Evolutionary conservation across 2,888 invertebrate species (phyloP).

Genomic region (Meliscaeva auricollis): DNA sequence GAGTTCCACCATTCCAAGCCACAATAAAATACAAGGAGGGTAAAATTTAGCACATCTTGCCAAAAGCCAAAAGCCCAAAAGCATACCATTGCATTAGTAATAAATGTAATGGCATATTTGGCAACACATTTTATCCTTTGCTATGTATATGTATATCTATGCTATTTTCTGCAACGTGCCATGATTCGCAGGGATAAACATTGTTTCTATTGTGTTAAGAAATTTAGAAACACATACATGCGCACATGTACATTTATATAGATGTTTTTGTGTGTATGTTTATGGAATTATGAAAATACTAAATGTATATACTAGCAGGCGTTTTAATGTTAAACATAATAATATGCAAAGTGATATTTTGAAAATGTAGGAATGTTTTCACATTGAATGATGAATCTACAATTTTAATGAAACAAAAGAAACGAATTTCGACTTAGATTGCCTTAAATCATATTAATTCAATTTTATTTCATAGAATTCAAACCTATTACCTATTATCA

Average conservation of each 20-base stretch:
- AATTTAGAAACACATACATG: background rate
- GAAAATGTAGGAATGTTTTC: background rate
- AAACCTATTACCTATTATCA: too few relatives aligned
- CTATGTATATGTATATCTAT: background rate
- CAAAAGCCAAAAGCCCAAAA: constrained; percentile 11
- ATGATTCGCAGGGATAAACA: constrained; percentile 16
- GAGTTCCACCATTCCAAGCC: background rate
- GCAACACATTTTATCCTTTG: constrained; percentile 10
- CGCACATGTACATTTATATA: too few relatives aligned
- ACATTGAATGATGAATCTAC: background rate
- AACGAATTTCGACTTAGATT: too few relatives aligned
- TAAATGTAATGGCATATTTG: constrained; percentile 13
- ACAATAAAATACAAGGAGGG: background rate
- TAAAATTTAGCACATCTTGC: constrained; percentile 10
- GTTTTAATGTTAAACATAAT: too few relatives aligned
- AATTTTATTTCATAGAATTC: too few relatives aligned
- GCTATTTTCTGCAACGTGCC: background rate
- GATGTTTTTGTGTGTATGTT: background rate
- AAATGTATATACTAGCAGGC: too few relatives aligned
- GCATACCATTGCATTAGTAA: constrained; percentile 15
- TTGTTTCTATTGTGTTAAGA: constrained; percentile 9
- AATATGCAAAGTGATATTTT: background rate
- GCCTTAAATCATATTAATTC: too few relatives aligned
- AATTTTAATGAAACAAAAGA: too few relatives aligned
- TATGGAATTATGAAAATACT: constrained; percentile 8